These are phyloP conservation scores for Drosophila ananassae DNA, from an alignment of 1,140 invertebrate genomes.

Conservation along the genomic window DNA sequence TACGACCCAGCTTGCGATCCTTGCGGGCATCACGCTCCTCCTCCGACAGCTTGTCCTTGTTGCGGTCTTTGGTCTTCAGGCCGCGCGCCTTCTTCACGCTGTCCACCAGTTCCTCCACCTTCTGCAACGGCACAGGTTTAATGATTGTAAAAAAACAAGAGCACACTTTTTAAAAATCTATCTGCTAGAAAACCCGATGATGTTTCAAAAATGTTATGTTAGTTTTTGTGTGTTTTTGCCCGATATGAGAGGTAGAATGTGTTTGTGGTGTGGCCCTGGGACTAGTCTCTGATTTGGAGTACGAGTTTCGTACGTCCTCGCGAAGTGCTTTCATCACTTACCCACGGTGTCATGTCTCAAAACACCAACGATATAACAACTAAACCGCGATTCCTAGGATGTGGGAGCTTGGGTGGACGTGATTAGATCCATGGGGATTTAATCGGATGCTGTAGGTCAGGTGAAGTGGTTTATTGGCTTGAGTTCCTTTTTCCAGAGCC, in stretches of 20 bases:
- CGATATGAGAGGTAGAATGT: background rate
- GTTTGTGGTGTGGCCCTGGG: background rate
- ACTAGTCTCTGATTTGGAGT: background rate
- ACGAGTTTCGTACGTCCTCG: slow-evolving; percentile 28
- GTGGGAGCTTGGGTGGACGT: background rate
- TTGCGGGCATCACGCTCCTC: slow-evolving; percentile 89
- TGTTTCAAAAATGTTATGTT: background rate
- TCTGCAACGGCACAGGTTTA: slow-evolving; percentile 76
- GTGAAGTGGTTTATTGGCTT: background rate
- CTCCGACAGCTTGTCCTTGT: slow-evolving; percentile 85
- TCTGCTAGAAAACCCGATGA: background rate
- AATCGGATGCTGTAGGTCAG: background rate
- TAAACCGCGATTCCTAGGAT: slow-evolving; percentile 49
- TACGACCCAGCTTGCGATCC: slow-evolving; percentile 90
- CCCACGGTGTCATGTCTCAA: slow-evolving; percentile 65
- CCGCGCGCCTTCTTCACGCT: slow-evolving; percentile 89
- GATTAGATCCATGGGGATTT: background rate
- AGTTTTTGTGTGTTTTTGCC: background rate
- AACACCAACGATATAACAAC: slow-evolving; percentile 68
- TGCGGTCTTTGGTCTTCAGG: slow-evolving; percentile 87
- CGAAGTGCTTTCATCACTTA: slow-evolving; percentile 81
- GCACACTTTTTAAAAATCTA: background rate
- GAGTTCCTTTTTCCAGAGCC: too few relatives aligned
- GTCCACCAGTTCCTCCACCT: slow-evolving; percentile 85
- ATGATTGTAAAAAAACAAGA: slow-evolving; percentile 38